These are phyloP conservation scores for Cygnus atratus DNA, from an alignment of 2,113 vertebrate genomes.

Conservation along the genomic window DNA sequence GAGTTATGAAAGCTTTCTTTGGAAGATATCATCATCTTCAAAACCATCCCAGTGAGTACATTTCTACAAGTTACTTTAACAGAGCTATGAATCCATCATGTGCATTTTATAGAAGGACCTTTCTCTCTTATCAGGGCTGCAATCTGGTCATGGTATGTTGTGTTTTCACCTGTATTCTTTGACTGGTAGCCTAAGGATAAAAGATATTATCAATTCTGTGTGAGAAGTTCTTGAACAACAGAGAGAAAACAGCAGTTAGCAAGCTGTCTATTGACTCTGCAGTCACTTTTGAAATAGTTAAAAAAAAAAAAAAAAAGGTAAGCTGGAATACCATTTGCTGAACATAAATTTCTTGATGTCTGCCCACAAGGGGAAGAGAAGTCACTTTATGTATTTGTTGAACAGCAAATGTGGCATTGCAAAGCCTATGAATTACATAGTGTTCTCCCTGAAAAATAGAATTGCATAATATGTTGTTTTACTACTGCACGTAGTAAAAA, in stretches of 20 bases:
- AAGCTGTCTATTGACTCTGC: background rate
- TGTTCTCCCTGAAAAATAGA: constrained; percentile 74
- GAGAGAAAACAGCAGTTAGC: background rate
- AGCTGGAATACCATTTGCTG: constrained; percentile 13
- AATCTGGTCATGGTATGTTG: background rate
- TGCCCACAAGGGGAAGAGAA: constrained; percentile 39
- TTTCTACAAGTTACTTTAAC: background rate
- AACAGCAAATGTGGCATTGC: constrained; percentile 57
- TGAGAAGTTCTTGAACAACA: background rate
- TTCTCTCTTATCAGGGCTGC: background rate
- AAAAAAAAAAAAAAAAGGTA: background rate
- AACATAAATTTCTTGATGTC: constrained; percentile 50
- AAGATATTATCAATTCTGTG: background rate
- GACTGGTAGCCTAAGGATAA: background rate
- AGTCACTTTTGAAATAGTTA: background rate
- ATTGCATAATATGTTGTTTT: constrained; percentile 80
- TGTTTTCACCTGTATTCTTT: constrained; percentile 1
- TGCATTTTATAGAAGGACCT: background rate
- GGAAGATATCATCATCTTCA: constrained; percentile 21
- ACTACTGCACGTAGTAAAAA: constrained; percentile 78
- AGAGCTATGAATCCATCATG: background rate
- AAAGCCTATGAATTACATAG: constrained; percentile 74
- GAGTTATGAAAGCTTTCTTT: background rate
- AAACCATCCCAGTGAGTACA: background rate
- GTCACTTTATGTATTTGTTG: constrained; percentile 48